phyloP scores from a whole-genome alignment of 92 coral and sea anemone genomes.

The Palythoa grandiflora region DNA sequence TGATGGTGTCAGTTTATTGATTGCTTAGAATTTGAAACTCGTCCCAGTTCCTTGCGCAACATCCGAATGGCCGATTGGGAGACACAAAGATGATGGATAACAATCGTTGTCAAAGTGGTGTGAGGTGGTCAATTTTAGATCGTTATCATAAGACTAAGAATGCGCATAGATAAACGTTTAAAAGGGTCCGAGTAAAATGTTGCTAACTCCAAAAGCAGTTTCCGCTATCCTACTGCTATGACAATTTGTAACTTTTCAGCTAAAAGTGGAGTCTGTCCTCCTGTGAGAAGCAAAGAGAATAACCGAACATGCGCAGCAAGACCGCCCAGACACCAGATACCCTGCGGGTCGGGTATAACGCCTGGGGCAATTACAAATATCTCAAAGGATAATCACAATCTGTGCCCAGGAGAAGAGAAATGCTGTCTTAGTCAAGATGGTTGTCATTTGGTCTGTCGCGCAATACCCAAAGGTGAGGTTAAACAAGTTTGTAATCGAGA shows the following conservation, averaged over 20 bases:
- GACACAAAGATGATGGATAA: too few species aligned
- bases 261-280: conserved; percentile 63
- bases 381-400: conserved; percentile 52
- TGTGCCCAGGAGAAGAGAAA: conserved; percentile 68
- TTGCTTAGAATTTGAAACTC: too few species aligned
- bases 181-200: too few species aligned
- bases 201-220: not conserved
- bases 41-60: too few species aligned
- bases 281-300: not conserved
- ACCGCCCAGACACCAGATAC: conserved; percentile 35
- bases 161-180: too few species aligned
- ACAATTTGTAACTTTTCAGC: conserved; percentile 29
- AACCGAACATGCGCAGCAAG: conserved; percentile 1
- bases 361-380: conserved; percentile 32
- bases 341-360: conserved; percentile 47
- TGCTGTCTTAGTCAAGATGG: conserved; percentile 60
- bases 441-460: conserved; percentile 59
- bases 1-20: too few species aligned
- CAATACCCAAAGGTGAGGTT: conserved; percentile 54
- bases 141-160: too few species aligned
- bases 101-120: too few species aligned
- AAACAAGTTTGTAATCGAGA: too few species aligned
- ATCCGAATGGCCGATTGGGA: too few species aligned
- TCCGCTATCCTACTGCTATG: too few species aligned
- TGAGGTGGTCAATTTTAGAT: too few species aligned